Evolutionary conservation across 23 tunicate species (phyloP).

Genomic region (Halocynthia roretzi): DNA sequence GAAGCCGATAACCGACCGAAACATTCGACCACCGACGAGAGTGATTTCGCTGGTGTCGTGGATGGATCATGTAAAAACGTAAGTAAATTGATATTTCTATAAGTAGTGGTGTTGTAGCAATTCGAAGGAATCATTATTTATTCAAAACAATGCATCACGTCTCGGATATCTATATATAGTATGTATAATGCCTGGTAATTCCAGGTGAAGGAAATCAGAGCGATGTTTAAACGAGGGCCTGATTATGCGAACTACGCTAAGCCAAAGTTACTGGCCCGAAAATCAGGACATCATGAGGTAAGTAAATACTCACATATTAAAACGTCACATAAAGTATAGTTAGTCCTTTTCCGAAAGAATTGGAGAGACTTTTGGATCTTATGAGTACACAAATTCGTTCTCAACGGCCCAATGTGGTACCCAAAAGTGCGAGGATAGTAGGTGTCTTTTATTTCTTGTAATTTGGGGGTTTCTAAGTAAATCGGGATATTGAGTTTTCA

Average conservation of each 20-base stretch:
- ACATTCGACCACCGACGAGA: slow-evolving; percentile 36
- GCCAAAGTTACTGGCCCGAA: slow-evolving; percentile 26
- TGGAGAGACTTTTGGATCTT: too few relatives aligned
- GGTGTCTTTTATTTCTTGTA: too few relatives aligned
- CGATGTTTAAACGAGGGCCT: slow-evolving; percentile 53
- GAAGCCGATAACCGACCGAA: background rate
- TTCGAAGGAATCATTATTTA: background rate
- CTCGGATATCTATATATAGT: background rate
- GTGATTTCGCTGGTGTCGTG: slow-evolving; percentile 58
- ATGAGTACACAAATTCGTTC: too few relatives aligned
- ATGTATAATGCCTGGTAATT: background rate
- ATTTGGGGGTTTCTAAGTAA: too few relatives aligned
- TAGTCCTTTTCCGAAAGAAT: too few relatives aligned
- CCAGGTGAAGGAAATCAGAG: slow-evolving; percentile 90
- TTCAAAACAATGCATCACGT: background rate
- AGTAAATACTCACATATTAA: too few relatives aligned
- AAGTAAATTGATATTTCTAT: slow-evolving; percentile 4
- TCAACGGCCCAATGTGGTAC: too few relatives aligned
- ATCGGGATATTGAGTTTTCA: too few relatives aligned
- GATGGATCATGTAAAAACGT: slow-evolving; percentile 61
- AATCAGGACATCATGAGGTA: background rate
- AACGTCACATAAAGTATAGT: too few relatives aligned
- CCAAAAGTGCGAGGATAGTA: too few relatives aligned
- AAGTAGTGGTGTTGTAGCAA: slow-evolving; percentile 1
- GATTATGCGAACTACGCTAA: slow-evolving; percentile 82